Evolutionary conservation across 1,140 invertebrate species (phyloP).

Genomic region (Aphelenchoides fujianensis): DNA sequence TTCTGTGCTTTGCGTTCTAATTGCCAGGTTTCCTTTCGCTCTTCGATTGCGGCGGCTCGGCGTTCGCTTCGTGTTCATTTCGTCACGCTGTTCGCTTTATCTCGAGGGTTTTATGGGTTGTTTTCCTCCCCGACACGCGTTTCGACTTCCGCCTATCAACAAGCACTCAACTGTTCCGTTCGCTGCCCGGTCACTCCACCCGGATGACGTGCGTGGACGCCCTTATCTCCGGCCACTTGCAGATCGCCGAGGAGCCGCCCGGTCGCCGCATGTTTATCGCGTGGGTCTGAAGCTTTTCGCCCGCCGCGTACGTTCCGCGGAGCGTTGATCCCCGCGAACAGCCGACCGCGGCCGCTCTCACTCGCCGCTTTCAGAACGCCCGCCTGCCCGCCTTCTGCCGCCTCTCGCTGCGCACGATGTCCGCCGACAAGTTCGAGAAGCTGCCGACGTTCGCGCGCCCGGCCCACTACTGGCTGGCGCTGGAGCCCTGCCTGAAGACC

Average conservation of each 20-base stretch:
- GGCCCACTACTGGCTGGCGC: conserved; percentile 17
- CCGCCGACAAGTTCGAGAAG: conserved; percentile 29
- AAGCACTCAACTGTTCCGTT: not conserved
- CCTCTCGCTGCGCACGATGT: not conserved
- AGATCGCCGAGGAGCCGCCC: not conserved
- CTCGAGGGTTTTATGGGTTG: too few species aligned
- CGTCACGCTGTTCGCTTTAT: too few species aligned
- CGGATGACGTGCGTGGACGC: not conserved
- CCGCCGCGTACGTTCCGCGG: not conserved
- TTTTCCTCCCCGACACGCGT: too few species aligned
- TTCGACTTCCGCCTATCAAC: not conserved
- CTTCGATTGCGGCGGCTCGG: too few species aligned
- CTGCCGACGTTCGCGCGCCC: conserved; percentile 35
- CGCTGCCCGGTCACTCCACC: not conserved
- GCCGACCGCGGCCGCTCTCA: not conserved
- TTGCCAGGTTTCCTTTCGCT: too few species aligned
- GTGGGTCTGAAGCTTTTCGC: not conserved
- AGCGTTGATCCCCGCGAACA: not conserved
- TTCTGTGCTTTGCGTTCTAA: too few species aligned
- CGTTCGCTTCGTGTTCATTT: too few species aligned
- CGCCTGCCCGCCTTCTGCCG: not conserved
- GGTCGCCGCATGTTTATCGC: not conserved
- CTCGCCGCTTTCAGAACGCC: not conserved
- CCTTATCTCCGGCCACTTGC: not conserved
- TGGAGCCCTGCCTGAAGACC: conserved; percentile 28